These are phyloP conservation scores for Octomys mimax DNA, from an alignment of 2,797 vertebrate genomes.

Conservation along the genomic window DNA sequence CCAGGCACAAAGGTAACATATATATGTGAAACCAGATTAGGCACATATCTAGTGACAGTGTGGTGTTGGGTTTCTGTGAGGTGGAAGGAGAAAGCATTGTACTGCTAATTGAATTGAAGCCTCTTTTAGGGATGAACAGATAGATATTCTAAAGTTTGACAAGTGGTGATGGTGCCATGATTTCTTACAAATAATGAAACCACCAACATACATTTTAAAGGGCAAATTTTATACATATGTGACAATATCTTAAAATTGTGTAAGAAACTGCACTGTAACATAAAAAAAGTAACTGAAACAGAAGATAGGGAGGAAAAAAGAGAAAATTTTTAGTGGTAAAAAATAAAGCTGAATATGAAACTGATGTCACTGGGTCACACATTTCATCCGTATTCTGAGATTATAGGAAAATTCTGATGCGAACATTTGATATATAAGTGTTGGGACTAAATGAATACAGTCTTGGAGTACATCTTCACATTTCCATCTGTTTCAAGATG, in stretches of 20 bases:
- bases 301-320: background rate
- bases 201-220: background rate
- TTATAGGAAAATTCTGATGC: slow-evolving; percentile 78
- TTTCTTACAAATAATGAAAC: background rate
- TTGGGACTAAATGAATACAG: slow-evolving; percentile 83
- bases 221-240: background rate
- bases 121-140: background rate
- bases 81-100: background rate
- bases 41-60: background rate
- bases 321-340: slow-evolving; percentile 50
- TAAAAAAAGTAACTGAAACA: slow-evolving; percentile 38
- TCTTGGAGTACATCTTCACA: slow-evolving; percentile 86
- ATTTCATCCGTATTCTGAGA: slow-evolving; percentile 84
- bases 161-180: background rate
- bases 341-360: slow-evolving; percentile 65
- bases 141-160: slow-evolving; percentile 19
- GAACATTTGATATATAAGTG: slow-evolving; percentile 86
- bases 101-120: background rate
- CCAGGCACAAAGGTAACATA: background rate
- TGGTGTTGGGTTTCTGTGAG: background rate
- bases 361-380: slow-evolving; percentile 52
- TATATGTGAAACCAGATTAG: background rate
- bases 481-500: slow-evolving; percentile 90
- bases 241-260: background rate
- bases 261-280: slow-evolving; percentile 18